phyloP scores from a whole-genome alignment of 1,140 invertebrate species.

The Penaeus vannamei region DNA sequence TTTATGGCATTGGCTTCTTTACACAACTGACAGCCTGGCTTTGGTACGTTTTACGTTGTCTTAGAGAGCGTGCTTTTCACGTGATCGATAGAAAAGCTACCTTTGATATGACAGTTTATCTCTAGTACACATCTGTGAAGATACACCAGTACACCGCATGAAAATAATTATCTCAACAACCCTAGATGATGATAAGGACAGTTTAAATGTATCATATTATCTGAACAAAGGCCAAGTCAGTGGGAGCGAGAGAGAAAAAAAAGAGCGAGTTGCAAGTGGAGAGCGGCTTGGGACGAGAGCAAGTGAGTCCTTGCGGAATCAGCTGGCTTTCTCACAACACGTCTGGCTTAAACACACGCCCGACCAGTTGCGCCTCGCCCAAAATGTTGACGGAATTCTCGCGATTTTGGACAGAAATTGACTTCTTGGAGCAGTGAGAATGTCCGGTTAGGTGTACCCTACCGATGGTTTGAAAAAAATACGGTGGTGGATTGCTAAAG shows the following conservation, averaged over 20 bases:
- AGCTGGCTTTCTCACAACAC: constrained; percentile 60
- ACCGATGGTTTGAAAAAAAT: constrained; percentile 28
- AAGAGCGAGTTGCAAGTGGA: constrained; percentile 53
- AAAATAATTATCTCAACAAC: not conserved
- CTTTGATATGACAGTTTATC: no score
- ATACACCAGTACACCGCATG: not conserved
- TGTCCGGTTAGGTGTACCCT: constrained; percentile 33
- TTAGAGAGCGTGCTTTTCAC: no score
- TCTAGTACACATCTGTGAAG: no score
- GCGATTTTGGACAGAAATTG: constrained; percentile 37
- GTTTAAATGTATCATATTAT: not conserved
- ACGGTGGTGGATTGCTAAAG: constrained; percentile 29
- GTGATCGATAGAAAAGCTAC: no score
- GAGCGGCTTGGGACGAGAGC: constrained; percentile 57
- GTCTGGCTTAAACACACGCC: constrained; percentile 40
- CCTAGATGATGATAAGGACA: no score
- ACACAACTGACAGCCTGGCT: no score
- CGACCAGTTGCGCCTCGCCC: not conserved
- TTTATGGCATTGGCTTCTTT: no score
- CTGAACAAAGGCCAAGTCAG: constrained; percentile 45
- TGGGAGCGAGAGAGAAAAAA: constrained; percentile 23
- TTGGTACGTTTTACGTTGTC: no score
- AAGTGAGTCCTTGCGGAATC: constrained; percentile 27
- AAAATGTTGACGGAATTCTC: constrained; percentile 51
- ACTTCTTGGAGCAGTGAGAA: constrained; percentile 50